Conservation (phyloP, 2,888 invertebrate genomes). For the Lycocerus yunnanus region DNA sequence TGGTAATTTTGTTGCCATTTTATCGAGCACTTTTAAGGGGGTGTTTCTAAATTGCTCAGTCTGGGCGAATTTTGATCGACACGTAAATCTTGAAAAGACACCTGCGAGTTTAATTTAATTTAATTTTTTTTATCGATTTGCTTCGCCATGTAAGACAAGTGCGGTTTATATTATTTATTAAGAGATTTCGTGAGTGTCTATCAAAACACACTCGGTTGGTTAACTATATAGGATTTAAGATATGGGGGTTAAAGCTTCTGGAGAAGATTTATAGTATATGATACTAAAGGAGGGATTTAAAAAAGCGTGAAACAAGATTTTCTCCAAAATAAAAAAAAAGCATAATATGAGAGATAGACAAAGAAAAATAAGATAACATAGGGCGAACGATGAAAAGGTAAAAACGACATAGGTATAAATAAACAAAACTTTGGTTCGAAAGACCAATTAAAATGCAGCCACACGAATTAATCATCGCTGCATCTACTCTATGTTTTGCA, state of each 20-base stretch:
- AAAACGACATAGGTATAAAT: not conserved
- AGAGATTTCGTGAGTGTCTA: not conserved
- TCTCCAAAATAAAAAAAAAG: not conserved
- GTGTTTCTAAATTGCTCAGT: not conserved
- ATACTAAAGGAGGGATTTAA: not conserved
- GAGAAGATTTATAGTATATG: not conserved
- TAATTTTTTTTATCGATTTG: not conserved
- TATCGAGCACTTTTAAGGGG: conserved; percentile 6
- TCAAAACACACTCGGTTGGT: not conserved
- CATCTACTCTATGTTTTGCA: not conserved
- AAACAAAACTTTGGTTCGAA: not conserved
- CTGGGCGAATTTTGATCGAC: conserved; percentile 3
- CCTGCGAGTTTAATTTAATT: conserved; percentile 16
- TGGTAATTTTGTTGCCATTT: conserved; percentile 8
- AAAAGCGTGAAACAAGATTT: not conserved
- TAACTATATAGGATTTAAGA: not conserved
- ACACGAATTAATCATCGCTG: not conserved
- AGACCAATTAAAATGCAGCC: not conserved
- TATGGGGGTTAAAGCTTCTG: not conserved
- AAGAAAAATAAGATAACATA: not conserved
- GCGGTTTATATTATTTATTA: not conserved
- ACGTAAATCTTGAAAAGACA: not conserved
- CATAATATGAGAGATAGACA: not conserved
- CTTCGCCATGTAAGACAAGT: not conserved
- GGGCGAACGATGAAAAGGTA: not conserved